Evolutionary conservation across 2,797 vertebrate species (phyloP).

Genomic region (Anabas testudineus): DNA sequence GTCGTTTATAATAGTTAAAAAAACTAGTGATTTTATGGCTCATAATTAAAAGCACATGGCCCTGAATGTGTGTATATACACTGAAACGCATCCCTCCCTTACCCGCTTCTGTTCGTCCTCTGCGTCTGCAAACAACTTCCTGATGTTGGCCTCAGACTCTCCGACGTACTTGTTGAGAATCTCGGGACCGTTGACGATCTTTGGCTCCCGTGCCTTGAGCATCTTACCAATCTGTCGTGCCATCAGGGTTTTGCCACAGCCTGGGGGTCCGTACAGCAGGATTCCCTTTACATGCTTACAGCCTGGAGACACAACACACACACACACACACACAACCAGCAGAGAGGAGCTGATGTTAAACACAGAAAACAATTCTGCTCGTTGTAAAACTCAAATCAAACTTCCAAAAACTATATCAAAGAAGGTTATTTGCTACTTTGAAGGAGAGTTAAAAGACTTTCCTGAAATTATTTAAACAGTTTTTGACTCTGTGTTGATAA

Average conservation of each 20-base stretch:
- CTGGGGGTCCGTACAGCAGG: conserved; percentile 93
- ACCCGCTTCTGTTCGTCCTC: conserved; percentile 97
- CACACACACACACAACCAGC: conserved; percentile 10
- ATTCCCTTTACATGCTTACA: conserved; percentile 98
- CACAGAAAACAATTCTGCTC: not conserved
- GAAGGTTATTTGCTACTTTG: no score
- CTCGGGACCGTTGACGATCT: conserved; percentile 96
- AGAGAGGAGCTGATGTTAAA: not conserved
- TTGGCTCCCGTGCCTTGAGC: conserved; percentile 97
- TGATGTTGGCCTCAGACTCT: conserved; percentile 96
- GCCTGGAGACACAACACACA: conserved; percentile 79
- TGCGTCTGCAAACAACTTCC: conserved; percentile 97
- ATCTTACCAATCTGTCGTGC: conserved; percentile 97
- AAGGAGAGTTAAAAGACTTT: no score
- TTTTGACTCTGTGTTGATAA: not conserved
- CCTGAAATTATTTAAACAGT: no score
- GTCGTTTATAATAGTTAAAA: no score
- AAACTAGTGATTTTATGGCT: no score
- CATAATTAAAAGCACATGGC: no score
- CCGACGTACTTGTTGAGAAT: conserved; percentile 98
- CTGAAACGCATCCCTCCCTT: conserved; percentile 41
- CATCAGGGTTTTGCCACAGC: conserved; percentile 97
- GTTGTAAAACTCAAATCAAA: not conserved
- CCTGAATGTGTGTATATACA: not conserved
- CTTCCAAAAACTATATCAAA: no score